Percentiles rank a stretch among this genome's conserved stretches.
Conservation (phyloP, 2,888 invertebrate genomes). For the Acleris sparsana region DNA sequence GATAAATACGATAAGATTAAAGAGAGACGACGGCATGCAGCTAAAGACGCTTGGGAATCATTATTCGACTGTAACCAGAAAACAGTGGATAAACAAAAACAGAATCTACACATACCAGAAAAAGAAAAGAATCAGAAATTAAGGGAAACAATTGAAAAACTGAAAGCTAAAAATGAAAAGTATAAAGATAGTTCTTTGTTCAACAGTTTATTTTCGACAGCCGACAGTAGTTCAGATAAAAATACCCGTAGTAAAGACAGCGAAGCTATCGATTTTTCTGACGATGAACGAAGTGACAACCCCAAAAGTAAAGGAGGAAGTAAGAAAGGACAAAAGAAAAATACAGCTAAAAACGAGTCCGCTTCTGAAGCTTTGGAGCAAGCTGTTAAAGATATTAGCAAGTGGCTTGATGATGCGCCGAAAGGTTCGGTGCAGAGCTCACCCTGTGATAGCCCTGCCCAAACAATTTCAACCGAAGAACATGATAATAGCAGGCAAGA, state of each 20-base stretch:
- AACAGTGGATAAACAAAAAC: conserved; percentile 66
- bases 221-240: conserved; percentile 55
- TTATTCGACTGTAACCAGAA: conserved; percentile 75
- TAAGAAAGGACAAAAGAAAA: conserved; percentile 73
- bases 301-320: conserved; percentile 53
- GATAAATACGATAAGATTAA: conserved; percentile 86
- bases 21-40: conserved; percentile 82
- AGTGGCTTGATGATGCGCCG: conserved; percentile 94
- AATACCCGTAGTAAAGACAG: conserved; percentile 48
- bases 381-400: conserved; percentile 93
- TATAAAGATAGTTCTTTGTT: conserved; percentile 68
- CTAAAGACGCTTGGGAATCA: conserved; percentile 75
- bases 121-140: conserved; percentile 80
- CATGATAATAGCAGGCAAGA: conserved; percentile 75
- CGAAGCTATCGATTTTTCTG: conserved; percentile 51
- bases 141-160: conserved; percentile 85
- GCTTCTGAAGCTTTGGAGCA: conserved; percentile 84
- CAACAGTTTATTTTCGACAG: conserved; percentile 61
- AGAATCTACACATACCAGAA: conserved; percentile 64
- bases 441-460: conserved; percentile 90
- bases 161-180: conserved; percentile 85
- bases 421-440: conserved; percentile 90
- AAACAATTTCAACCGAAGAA: conserved; percentile 86
- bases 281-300: conserved; percentile 41
- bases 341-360: conserved; percentile 80